phyloP scores from a whole-genome alignment of 2,797 vertebrate species.

The Ataeniobius toweri region DNA sequence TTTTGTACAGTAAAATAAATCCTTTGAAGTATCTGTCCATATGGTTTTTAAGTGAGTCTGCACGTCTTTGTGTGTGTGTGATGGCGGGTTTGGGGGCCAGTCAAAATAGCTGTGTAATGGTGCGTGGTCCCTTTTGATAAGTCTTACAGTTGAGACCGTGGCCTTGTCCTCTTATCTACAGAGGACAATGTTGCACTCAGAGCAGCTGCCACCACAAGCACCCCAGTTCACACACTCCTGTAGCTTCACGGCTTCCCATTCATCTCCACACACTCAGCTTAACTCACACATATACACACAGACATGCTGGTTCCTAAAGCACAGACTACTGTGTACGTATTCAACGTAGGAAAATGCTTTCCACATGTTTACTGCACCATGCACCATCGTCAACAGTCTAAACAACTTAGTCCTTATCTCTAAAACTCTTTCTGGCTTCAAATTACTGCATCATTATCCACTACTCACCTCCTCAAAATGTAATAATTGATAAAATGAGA shows the following conservation, averaged over 20 bases:
- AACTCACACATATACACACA: conserved; percentile 37
- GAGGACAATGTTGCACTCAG: conserved; percentile 71
- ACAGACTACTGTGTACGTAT: neutral
- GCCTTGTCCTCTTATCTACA: conserved; percentile 69
- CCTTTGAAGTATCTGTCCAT: conserved; percentile 39
- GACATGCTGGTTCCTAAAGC: conserved; percentile 8
- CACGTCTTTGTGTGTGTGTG: conserved; percentile 29
- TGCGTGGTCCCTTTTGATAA: conserved; percentile 71
- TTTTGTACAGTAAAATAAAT: conserved; percentile 34
- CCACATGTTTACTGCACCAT: conserved; percentile 21
- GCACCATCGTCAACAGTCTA: conserved; percentile 40
- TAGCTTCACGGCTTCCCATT: conserved; percentile 37
- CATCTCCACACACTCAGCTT: conserved; percentile 50
- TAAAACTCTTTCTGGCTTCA: conserved; percentile 61
- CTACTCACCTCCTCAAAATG: conserved; percentile 68
- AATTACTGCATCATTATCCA: conserved; percentile 63
- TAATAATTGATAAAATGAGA: conserved; percentile 78
- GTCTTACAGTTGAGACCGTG: conserved; percentile 66
- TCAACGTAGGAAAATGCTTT: neutral
- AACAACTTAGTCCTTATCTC: conserved; percentile 68
- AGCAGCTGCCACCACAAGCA: conserved; percentile 59
- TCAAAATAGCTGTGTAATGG: conserved; percentile 77
- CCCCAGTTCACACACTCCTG: conserved; percentile 44
- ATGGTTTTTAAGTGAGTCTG: conserved; percentile 31
- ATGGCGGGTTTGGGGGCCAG: conserved; percentile 51